These are phyloP conservation scores for Tinea semifulvella DNA, from an alignment of 2,888 invertebrate species.

Conservation along the genomic window DNA sequence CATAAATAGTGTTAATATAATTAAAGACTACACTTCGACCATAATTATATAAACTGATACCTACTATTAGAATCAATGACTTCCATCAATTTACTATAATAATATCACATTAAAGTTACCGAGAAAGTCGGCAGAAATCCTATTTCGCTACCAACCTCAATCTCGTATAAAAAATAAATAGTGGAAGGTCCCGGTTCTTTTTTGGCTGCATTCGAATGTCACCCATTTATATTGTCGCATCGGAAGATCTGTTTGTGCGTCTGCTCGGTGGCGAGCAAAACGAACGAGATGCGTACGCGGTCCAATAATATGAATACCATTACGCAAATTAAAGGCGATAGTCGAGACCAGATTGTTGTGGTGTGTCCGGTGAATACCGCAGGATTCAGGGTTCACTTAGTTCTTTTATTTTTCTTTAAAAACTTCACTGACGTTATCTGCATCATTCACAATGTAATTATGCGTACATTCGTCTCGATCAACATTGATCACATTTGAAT, in stretches of 20 bases:
- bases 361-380: conserved; percentile 3
- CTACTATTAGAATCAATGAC: conserved; percentile 7
- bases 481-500: no score
- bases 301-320: conserved; percentile 33
- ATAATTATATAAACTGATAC: conserved; percentile 5
- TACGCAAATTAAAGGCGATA: conserved; percentile 37
- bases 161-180: conserved; percentile 4
- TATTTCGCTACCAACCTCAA: not conserved
- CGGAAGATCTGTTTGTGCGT: conserved; percentile 12
- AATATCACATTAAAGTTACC: not conserved
- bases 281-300: conserved; percentile 14
- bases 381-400: not conserved
- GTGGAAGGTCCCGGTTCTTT: conserved; percentile 10
- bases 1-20: conserved; percentile 9
- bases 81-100: not conserved
- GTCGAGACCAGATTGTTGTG: conserved; percentile 20
- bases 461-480: not conserved
- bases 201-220: conserved; percentile 15
- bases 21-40: not conserved
- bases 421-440: conserved; percentile 7
- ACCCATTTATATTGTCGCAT: conserved; percentile 16
- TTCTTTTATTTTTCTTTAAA: not conserved
- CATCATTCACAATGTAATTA: conserved; percentile 6
- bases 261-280: conserved; percentile 14
- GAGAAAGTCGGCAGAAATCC: not conserved